Evolutionary conservation across 2,797 vertebrate genomes (phyloP), one percentile per base, ranked within the genome.

Genomic region (Triplophysa yarkandensis): DNA sequence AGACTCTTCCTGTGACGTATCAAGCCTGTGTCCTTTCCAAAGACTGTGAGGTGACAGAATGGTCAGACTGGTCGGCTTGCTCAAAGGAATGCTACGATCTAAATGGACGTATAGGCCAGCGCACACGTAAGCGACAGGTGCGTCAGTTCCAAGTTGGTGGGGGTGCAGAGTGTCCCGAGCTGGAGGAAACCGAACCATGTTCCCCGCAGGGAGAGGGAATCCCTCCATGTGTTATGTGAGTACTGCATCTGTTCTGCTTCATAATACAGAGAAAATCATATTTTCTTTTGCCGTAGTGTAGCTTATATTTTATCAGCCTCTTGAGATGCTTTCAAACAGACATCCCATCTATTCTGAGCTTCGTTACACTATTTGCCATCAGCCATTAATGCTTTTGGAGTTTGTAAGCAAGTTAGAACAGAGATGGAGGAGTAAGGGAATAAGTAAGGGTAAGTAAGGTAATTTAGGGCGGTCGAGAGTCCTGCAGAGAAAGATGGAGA

Each of bases 1-100:
- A 96, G 55, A 91, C 87, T 4, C 78, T 97, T 27, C 97, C 95
- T 1, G 83, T 95, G 78, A 95, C 94, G 0, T 96, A 95, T 88
- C 96, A 98, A 86, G 94, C 96, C 63, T 99, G 97, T 17, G 94
- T 98, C 75, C 89, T 96, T 62, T 85, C 90, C 30, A 96, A 94
- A 85, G 95, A 95, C 81, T 99, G 97, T 39, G 94, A 96, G 27
- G 92, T 95, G 66, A 92, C 91, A 0, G 95, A 97, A 68, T 99
- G 97, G 97, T 92, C 93, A 0, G 93, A 95, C 34, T 99, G 97
- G 97, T 93, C 92, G 0, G 65, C 87, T 0, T 99, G 97, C 85
- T 95, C 96, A 66, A 95, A 94, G 89, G 90, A 91, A 1, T 99
- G 97, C 83, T 94, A 93, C 0, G 92, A 95, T 67, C 81, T 81